Base-by-base conservation (phyloP, 2,113 vertebrate species). In the Oceanites oceanicus region DNA sequence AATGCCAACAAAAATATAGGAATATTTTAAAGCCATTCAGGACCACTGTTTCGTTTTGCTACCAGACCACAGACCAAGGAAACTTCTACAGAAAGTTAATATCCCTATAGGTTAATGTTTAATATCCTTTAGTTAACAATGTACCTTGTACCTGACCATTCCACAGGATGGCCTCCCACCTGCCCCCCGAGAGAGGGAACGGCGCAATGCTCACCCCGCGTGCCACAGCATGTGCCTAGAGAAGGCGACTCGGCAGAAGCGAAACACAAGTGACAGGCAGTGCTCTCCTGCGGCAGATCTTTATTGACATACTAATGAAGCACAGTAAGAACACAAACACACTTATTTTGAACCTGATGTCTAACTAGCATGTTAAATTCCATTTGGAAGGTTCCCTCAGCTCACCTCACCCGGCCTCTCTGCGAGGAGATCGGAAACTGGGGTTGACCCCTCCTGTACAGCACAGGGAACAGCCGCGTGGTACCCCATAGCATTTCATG, bases 301-400 rank as follows among this genome's bases (percentile, higher is more conserved):
- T 59, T 56, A 68, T 0, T 55, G 47, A 49, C 50, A 32, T 7
- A 15, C 32, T 38, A 36, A 71, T 3, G 10, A 58, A 1, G 6
- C 6, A 4, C 74, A 68, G 27, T 34, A 58, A 70, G 29, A 86
- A 50, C 36, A 53, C 15, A 66, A 36, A n/a, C 15, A 17, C 0
- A 0, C 18, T 45, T 29, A 15, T 50, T 50, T 52, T 14, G 13
- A 93, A 76, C 23, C 17, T n/a, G 32, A 52, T 0, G 0, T 30
- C 42, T 53, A 50, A 68, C 10, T 2, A 14, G 23, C 2, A 15
- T 0, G 3, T n/a, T 72, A 13, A 27, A 71, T 23, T 49, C 18
- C 13, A 3, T 32, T 61, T 6, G 36, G 38, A 58, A 67, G 34
- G n/a, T 18, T 91, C 52, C 56, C 40, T 61, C 50, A 67, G 65